Evolutionary conservation across 2,113 vertebrate genomes (phyloP).

Genomic region (Nipponia nippon): DNA sequence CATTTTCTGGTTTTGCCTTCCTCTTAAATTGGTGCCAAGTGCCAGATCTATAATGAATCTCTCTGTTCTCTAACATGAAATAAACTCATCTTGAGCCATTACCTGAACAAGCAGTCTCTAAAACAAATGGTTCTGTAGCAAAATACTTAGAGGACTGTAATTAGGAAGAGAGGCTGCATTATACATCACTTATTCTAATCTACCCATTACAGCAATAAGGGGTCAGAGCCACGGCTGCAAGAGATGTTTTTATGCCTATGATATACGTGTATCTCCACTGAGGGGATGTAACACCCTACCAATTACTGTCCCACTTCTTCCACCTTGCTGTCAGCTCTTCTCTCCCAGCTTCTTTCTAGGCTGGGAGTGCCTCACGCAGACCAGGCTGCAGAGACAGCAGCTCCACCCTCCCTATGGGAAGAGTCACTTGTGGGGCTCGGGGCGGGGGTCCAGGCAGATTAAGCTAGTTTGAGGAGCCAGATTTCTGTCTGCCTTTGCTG

Average conservation of each 20-base stretch:
- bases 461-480: not conserved
- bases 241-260: not conserved
- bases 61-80: not conserved
- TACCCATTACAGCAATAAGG: not conserved
- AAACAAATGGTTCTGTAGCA: not conserved
- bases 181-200: not conserved
- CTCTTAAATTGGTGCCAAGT: not conserved
- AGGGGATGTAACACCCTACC: not conserved
- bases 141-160: not conserved
- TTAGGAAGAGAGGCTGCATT: not conserved
- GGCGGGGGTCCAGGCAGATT: not conserved
- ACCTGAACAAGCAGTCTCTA: not conserved
- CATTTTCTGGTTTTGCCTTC: not conserved
- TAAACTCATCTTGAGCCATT: not conserved
- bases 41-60: not conserved
- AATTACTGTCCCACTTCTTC: not conserved
- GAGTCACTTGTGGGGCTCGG: not conserved
- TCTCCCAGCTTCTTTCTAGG: not conserved
- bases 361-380: rapidly evolving
- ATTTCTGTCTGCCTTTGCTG: not conserved
- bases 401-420: not conserved
- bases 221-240: not conserved
- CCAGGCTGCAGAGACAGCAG: not conserved
- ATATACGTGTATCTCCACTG: not conserved
- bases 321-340: not conserved